Evolutionary conservation across 2,888 invertebrate species (phyloP), one percentile per base, ranked within the genome.

Genomic region (Acleris holmiana): DNA sequence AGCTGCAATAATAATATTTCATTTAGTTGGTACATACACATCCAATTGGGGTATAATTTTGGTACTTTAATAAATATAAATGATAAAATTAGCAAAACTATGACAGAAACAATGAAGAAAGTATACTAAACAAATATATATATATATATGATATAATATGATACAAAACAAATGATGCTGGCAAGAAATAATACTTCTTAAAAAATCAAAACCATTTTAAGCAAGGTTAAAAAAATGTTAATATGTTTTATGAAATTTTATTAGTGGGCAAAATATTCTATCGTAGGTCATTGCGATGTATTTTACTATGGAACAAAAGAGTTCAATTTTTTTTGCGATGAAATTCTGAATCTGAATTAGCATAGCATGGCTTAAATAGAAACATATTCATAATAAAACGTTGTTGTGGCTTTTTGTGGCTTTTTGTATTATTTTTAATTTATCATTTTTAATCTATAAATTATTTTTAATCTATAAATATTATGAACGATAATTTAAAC

Each of bases 1-100:
- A 92, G 91, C 92, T 92, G 92, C 78, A 92, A 92, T 78, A 74
- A 85, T 75, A 90, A 91, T 76, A 82, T 79, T 76, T 70, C 53
- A 68, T 88, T 89, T 86, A 89, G 82, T 88, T 76, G 79, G 76
- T 79, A 84, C 78, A 80, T 70, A 51, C 64, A 54, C 44, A 57
- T 67, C 60, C 44, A 59, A 47, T 48, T 23, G 1, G 29, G 18
- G 21, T 51, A 49, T 18, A 49, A 56, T 23, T 57, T 61, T 51
- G 61, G 59, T 55, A 55, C 19, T 19, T 40, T 41, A 17, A 23
- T 17, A 62, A 3, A 35, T 46, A 7, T 44, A 18, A 19, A 57
- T 10, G 23, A 29, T 4, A 61, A 10, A 51, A 7, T 10, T 19
- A 44, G 10, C 21, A 3, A 44, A 44, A 55, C 10, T 10, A 40